Evolutionary conservation across 2,797 vertebrate species (phyloP), one percentile per base, ranked within the genome.

Genomic region (Neostethus bicornis): DNA sequence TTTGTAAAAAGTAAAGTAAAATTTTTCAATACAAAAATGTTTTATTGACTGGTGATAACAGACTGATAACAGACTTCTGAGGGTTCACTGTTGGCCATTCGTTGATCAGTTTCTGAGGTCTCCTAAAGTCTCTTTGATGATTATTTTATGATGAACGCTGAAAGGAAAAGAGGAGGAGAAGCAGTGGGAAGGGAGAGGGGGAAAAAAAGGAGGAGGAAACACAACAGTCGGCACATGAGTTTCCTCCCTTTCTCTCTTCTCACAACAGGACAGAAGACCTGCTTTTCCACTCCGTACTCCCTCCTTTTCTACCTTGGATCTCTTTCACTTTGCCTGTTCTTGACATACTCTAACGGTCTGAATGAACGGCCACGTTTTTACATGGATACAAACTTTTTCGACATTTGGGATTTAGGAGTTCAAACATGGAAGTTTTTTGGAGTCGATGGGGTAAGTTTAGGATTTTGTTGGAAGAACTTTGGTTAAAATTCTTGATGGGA

Each of bases 351-450:
- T 2, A 8, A 12, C 46, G 73, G 71, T 21, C 73, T 48, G 68
- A 81, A 73, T 84, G 81, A 84, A 75, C 82, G 75, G 81, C 62
- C 29, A 77, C 70, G 52, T 70, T 81, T 61, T 59, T 42, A 44
- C 78, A 70, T 55, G 66, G 49, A 54, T 44, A 42, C 37, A 59
- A 66, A 19, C 54, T 41, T 37, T 38, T 28, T 24, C 28, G 52
- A 45, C 20, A 37, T 53, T 21, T 17, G 57, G 19, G 32, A 17
- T 68, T 58, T 2, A 53, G 65, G 44, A 60, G 2, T 4, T 57
- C 35, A 13, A 31, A 70, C 73, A 88, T 87, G 86, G 84, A 79
- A 1, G 41, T 80, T 51, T 78, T 82, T 47, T 88, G 86, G 84
- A 26, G 56, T 61, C 63, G 80, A 46, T 3, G 34, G 64, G 84